phyloP scores from a whole-genome alignment of 2,888 invertebrate genomes.

The Loripinus fragilis region DNA sequence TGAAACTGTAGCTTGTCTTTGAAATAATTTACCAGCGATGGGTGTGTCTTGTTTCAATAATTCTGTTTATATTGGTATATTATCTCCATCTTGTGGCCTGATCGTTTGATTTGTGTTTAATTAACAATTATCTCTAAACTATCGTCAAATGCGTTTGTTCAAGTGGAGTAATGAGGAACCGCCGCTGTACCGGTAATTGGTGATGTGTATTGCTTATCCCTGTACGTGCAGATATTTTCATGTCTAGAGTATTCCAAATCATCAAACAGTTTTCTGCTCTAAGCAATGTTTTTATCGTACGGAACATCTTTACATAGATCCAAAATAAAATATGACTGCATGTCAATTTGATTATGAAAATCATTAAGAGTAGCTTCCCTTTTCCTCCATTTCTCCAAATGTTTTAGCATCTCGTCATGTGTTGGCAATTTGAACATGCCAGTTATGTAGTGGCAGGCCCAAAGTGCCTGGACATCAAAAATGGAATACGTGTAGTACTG shows the following conservation, averaged over 20 bases:
- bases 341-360: slow-evolving; percentile 44
- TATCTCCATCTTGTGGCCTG: too few species aligned
- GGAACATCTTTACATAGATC: slow-evolving; percentile 35
- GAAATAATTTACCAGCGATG: too few species aligned
- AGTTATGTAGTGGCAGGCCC: slow-evolving; percentile 44
- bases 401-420: slow-evolving; percentile 30
- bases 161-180: slow-evolving; percentile 17
- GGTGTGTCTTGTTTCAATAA: too few species aligned
- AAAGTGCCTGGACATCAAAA: slow-evolving; percentile 52
- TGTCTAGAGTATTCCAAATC: slow-evolving; percentile 40
- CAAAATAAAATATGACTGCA: slow-evolving; percentile 44
- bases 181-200: slow-evolving; percentile 39
- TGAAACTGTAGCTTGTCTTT: too few species aligned
- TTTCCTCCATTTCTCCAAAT: slow-evolving; percentile 36
- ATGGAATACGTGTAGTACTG: slow-evolving; percentile 53
- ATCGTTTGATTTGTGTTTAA: not conserved
- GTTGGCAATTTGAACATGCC: not conserved
- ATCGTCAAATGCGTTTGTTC: slow-evolving; percentile 57
- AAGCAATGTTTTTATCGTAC: slow-evolving; percentile 25
- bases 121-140: slow-evolving; percentile 54
- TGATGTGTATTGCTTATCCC: slow-evolving; percentile 39
- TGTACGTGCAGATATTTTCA: slow-evolving; percentile 41
- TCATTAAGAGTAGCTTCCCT: slow-evolving; percentile 11
- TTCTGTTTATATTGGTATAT: too few species aligned
- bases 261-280: slow-evolving; percentile 23